phyloP scores from a whole-genome alignment of 2,888 invertebrate species.

The Drosophila vallismaia region DNA sequence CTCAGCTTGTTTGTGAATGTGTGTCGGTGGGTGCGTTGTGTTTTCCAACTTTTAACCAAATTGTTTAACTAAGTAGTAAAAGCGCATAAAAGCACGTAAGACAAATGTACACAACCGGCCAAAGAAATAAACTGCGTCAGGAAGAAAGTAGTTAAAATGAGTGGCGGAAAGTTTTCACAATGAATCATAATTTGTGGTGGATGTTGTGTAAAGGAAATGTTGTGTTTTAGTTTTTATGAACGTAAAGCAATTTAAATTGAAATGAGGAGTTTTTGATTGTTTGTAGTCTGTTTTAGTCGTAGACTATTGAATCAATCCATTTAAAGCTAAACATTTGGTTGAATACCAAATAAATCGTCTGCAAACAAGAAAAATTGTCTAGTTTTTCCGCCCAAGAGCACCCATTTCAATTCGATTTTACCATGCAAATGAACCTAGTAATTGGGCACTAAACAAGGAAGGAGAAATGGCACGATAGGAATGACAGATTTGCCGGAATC shows the following conservation, averaged over 20 bases:
- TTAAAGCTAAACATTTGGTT: neutral
- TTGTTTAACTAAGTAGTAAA: conserved; percentile 74
- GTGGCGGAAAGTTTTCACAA: conserved; percentile 15
- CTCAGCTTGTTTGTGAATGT: conserved; percentile 20
- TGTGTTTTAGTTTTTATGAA: neutral
- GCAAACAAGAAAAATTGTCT: neutral
- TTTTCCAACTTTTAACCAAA: conserved; percentile 68
- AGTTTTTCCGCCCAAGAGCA: neutral
- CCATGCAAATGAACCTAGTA: conserved; percentile 42
- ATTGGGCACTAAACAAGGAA: conserved; percentile 18
- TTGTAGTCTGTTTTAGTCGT: no score
- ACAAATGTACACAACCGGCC: conserved; percentile 35
- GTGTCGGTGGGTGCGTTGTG: conserved; percentile 14
- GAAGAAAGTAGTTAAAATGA: conserved; percentile 34
- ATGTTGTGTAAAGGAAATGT: neutral
- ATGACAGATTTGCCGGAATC: conserved; percentile 26
- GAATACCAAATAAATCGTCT: neutral
- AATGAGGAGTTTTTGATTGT: neutral
- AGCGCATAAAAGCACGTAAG: conserved; percentile 59
- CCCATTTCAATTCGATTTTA: conserved; percentile 28
- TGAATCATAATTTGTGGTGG: conserved; percentile 24
- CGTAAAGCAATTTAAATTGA: neutral
- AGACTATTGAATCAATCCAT: neutral
- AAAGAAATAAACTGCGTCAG: conserved; percentile 21
- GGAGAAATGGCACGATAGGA: conserved; percentile 2